phyloP scores from a whole-genome alignment of 2,888 invertebrate genomes.

The Euzetes globulus region DNA sequence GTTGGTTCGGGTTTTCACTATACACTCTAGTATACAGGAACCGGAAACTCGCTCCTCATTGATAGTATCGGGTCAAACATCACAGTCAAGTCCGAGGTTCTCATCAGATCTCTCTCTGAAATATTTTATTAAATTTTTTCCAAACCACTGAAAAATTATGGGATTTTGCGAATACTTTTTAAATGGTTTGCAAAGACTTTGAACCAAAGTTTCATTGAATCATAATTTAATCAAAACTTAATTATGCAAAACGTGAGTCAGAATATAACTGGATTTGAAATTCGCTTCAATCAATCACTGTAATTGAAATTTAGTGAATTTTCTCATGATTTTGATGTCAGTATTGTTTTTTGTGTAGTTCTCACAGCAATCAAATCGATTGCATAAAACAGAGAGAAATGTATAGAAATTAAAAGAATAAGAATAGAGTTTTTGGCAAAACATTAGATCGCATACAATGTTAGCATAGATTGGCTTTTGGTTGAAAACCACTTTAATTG shows the following conservation, averaged over 20 bases:
- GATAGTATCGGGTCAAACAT: not conserved
- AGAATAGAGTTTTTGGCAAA: not conserved
- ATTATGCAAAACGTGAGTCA: not conserved
- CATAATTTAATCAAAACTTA: not conserved
- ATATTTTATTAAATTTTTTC: too few species aligned
- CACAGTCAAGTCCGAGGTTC: not conserved
- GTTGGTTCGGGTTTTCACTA: not conserved
- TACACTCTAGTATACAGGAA: not conserved
- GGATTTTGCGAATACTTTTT: too few species aligned
- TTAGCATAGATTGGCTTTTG: not conserved
- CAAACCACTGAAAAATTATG: too few species aligned
- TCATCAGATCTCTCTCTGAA: not conserved
- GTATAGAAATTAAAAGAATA: not conserved
- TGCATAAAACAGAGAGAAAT: too few species aligned
- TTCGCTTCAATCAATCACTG: not conserved
- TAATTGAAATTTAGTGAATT: not conserved
- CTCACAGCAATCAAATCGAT: too few species aligned
- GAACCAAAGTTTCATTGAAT: not conserved
- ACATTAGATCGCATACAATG: not conserved
- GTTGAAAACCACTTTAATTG: not conserved
- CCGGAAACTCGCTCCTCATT: not conserved
- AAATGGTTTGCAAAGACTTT: not conserved
- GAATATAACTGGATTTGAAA: not conserved
- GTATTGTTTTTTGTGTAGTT: not conserved
- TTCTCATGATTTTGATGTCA: not conserved